These are phyloP conservation scores for Alouatta palliata DNA, from an alignment of 2,113 vertebrate species.

Conservation along the genomic window DNA sequence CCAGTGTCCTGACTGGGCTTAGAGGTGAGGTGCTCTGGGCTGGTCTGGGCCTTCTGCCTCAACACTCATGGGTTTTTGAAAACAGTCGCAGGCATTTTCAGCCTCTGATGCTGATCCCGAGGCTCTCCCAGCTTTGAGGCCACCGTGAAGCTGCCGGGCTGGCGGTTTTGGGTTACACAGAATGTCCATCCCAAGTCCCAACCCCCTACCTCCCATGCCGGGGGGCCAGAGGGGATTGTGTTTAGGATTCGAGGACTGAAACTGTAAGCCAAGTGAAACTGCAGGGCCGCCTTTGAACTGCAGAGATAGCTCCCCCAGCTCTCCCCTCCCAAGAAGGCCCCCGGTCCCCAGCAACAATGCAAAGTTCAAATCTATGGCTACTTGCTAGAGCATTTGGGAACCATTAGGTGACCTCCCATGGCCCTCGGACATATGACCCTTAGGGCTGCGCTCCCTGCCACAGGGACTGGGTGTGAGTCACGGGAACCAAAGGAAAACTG, in stretches of 20 bases:
- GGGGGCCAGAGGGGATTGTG: fast-evolving
- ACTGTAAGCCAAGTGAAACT: background rate
- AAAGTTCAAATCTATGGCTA: slow-evolving; percentile 65
- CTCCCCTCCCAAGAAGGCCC: background rate
- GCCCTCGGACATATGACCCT: slow-evolving; percentile 32
- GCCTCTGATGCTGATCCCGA: background rate
- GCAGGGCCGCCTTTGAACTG: background rate
- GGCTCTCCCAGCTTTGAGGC: background rate
- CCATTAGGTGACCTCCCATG: slow-evolving; percentile 5
- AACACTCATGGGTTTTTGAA: background rate
- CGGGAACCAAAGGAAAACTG: background rate
- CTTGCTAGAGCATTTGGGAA: slow-evolving; percentile 54
- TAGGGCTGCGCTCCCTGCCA: background rate
- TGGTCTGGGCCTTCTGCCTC: background rate
- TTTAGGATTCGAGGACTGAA: background rate
- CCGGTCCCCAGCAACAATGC: background rate
- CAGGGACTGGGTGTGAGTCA: background rate
- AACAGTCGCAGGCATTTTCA: background rate
- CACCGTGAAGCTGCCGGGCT: background rate
- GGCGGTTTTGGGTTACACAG: background rate
- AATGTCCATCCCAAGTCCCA: fast-evolving
- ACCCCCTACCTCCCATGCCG: background rate
- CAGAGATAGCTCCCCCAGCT: background rate
- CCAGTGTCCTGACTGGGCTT: fast-evolving
- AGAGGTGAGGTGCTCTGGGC: too few species aligned